Conservation (phyloP, 2,888 invertebrate genomes). For the Imbricaverruca yamaguchii region DNA sequence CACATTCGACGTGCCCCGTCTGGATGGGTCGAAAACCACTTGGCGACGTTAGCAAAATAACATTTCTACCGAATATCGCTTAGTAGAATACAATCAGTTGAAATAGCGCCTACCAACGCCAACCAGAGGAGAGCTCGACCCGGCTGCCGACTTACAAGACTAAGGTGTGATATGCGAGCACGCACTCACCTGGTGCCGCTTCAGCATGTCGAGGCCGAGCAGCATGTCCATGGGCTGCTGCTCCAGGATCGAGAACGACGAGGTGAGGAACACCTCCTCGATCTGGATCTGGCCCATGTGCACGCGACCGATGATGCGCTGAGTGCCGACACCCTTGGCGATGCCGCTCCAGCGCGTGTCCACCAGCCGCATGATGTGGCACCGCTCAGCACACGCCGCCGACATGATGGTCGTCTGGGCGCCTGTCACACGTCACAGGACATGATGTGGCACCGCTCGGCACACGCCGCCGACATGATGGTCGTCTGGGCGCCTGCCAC, state of each 20-base stretch:
- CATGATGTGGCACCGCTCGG: too few species aligned
- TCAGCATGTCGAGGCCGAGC: conserved; percentile 93
- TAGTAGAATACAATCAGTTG: too few species aligned
- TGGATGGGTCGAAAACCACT: too few species aligned
- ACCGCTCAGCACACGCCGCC: conserved; percentile 85
- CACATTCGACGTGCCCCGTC: too few species aligned
- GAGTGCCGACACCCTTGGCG: conserved; percentile 95
- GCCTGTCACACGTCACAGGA: conserved; percentile 43
- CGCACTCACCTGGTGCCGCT: conserved; percentile 73
- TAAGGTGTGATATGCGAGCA: too few species aligned
- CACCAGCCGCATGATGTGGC: conserved; percentile 80
- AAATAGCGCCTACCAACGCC: too few species aligned
- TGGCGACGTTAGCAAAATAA: too few species aligned
- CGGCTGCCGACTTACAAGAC: too few species aligned
- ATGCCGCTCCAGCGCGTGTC: conserved; percentile 92
- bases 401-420: conserved; percentile 99
- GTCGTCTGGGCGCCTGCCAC: too few species aligned
- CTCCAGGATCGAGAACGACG: conserved; percentile 92
- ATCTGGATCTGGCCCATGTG: conserved; percentile 97
- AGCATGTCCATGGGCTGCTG: conserved; percentile 99
- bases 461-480: too few species aligned
- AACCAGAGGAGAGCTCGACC: too few species aligned
- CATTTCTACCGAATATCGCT: too few species aligned
- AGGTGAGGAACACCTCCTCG: conserved; percentile 83
- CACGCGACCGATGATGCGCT: conserved; percentile 89